phyloP scores from a whole-genome alignment of 35 echinoderm and acorn worm species.

The Ptychodera flava region DNA sequence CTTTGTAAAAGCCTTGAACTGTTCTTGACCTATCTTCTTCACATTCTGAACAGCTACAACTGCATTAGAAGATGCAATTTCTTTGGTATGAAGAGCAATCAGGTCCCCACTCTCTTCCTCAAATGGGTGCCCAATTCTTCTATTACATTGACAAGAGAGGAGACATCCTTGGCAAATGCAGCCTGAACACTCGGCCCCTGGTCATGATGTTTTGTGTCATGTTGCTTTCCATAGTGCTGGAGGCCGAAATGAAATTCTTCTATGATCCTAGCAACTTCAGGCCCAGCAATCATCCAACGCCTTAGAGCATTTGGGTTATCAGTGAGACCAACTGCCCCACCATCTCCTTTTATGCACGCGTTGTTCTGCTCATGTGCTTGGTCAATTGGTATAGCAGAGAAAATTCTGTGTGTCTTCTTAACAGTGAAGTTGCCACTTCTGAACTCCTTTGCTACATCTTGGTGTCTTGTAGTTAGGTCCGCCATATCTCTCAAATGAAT shows the following conservation, averaged over 20 bases:
- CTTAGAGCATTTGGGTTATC: conserved; percentile 28
- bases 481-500: conserved; percentile 47
- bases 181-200: conserved; percentile 4
- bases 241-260: no score
- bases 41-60: no score
- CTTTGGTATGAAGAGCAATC: conserved; percentile 25
- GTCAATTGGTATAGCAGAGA: conserved; percentile 60
- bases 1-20: neutral
- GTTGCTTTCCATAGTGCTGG: no score
- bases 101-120: conserved; percentile 23
- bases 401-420: conserved; percentile 15
- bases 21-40: neutral
- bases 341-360: conserved; percentile 37
- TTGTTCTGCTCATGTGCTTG: conserved; percentile 68
- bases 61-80: conserved; percentile 9
- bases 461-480: conserved; percentile 18
- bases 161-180: conserved; percentile 18
- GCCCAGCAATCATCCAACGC: conserved; percentile 35
- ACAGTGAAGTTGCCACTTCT: conserved; percentile 29
- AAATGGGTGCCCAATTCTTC: conserved; percentile 33
- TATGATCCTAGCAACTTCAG: conserved; percentile 30
- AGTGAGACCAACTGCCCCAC: conserved; percentile 47
- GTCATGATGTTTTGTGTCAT: conserved; percentile 8
- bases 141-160: conserved; percentile 2
- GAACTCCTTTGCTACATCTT: conserved; percentile 14